Conservation (phyloP, 1,140 invertebrate genomes). For the Temnothorax curvispinosus region DNA sequence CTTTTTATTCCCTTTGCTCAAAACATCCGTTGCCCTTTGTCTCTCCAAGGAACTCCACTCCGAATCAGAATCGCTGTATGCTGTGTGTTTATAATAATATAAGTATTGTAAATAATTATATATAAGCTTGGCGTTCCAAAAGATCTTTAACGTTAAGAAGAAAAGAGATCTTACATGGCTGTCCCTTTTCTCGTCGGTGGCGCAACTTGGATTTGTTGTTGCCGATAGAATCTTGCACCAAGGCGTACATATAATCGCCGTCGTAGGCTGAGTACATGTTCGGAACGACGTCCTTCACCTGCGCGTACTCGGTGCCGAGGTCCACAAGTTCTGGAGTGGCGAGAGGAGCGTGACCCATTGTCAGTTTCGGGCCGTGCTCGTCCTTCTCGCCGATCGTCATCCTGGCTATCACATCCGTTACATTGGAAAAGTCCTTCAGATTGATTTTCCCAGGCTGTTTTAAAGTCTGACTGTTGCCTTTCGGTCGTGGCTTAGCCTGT, state of each 20-base stretch:
- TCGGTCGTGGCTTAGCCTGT: constrained; percentile 88
- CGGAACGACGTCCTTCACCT: constrained; percentile 89
- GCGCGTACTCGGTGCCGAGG: constrained; percentile 89
- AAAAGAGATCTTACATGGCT: constrained; percentile 86
- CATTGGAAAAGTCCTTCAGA: constrained; percentile 94
- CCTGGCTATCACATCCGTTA: constrained; percentile 93
- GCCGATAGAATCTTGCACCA: constrained; percentile 88
- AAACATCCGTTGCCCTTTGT: constrained; percentile 88
- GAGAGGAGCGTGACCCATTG: constrained; percentile 90
- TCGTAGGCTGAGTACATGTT: constrained; percentile 87
- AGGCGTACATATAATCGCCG: constrained; percentile 87
- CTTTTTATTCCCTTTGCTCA: constrained; percentile 89
- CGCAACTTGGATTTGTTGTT: constrained; percentile 87
- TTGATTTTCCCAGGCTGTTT: constrained; percentile 97
- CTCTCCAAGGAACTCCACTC: constrained; percentile 93
- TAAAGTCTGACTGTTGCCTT: constrained; percentile 92
- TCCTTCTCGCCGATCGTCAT: constrained; percentile 90
- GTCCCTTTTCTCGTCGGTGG: constrained; percentile 88
- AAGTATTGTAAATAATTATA: background rate
- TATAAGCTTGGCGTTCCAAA: background rate
- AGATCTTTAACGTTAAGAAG: background rate
- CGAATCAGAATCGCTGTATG: constrained; percentile 94
- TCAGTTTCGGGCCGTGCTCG: constrained; percentile 84
- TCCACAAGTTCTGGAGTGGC: constrained; percentile 93
- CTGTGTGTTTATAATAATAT: constrained; percentile 78